Evolutionary conservation across 2,113 vertebrate species (phyloP).

Genomic region (Hucho hucho): DNA sequence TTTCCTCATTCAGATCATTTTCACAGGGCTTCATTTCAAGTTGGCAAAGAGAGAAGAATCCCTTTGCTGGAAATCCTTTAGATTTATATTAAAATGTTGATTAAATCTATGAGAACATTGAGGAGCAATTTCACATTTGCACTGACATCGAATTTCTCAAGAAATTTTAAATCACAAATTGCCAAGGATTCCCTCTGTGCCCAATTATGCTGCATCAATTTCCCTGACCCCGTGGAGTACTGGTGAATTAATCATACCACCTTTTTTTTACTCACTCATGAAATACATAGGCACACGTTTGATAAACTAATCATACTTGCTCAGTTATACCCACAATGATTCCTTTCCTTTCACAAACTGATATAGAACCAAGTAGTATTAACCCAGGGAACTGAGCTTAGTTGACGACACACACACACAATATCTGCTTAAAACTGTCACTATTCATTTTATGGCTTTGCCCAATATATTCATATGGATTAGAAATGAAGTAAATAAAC

Average conservation of each 20-base stretch:
- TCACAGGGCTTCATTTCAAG: constrained; percentile 73
- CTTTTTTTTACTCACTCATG: constrained; percentile 52
- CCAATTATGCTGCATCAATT: constrained; percentile 83
- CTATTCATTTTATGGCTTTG: background rate
- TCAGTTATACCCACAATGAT: constrained; percentile 79
- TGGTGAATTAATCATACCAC: constrained; percentile 80
- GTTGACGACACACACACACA: constrained; percentile 9
- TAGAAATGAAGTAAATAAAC: background rate
- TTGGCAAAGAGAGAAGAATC: constrained; percentile 62
- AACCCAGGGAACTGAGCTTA: constrained; percentile 70
- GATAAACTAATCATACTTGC: constrained; percentile 78
- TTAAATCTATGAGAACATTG: constrained; percentile 81
- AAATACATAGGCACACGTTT: constrained; percentile 76
- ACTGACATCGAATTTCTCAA: constrained; percentile 83
- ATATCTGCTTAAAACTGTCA: background rate
- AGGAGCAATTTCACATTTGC: constrained; percentile 82
- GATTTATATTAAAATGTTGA: constrained; percentile 80
- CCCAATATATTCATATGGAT: background rate
- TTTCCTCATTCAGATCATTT: constrained; percentile 72
- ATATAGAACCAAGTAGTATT: constrained; percentile 72
- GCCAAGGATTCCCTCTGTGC: constrained; percentile 78
- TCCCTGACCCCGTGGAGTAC: constrained; percentile 77
- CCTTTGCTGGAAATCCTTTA: constrained; percentile 77
- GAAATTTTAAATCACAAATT: constrained; percentile 81
- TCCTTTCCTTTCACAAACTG: constrained; percentile 75